Evolutionary conservation across 2,797 vertebrate genomes (phyloP), one percentile per base, ranked within the genome.

Genomic region (Intellagama lesueurii): DNA sequence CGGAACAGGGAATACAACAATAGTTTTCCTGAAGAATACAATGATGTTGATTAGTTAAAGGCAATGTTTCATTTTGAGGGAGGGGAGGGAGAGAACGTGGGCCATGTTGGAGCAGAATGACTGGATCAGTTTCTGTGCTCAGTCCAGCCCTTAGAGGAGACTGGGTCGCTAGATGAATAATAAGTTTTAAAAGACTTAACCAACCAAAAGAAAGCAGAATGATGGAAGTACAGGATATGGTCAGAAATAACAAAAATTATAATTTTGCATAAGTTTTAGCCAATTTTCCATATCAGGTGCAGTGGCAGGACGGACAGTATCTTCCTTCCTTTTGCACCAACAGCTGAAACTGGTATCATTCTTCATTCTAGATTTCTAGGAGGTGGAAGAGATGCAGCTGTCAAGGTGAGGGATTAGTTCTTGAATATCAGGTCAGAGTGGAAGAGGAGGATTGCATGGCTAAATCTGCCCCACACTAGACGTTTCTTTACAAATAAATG

Each of bases 221-320:
- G 49, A 79, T 69, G 85, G 35, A 68, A 82, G 49, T 0, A 0
- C 17, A 35, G 2, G 0, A 85, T 52, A 81, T 0, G 0, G 52
- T 49, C 44, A 86, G 84, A 85, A 77, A 28, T 66, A 83, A 88
- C 87, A 28, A 1, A 14, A 0, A 17, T 4, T 80, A 30, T 79
- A 78, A 60, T 32, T 84, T 22, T 47, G n/a, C 68, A 76, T 0
- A 40, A 0, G 0, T n/a, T 3, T 80, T 12, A 0, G 0, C 9
- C 70, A 88, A 30, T 28, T 76, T 79, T 90, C 82, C 40, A 80
- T 4, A 0, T 32, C 64, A 17, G 0, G 5, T 85, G 32, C 28
- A 40, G 64, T 28, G 44, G 26, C 70, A 92, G 90, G 40, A 40
- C 3, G 40, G 40, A 40, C 40, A 83, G 0, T 8, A 77, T 5